Percentiles rank a stretch among this genome's conserved stretches.
phyloP scores from a whole-genome alignment of 2,797 vertebrate species.

The Sebastes iracundus region DNA sequence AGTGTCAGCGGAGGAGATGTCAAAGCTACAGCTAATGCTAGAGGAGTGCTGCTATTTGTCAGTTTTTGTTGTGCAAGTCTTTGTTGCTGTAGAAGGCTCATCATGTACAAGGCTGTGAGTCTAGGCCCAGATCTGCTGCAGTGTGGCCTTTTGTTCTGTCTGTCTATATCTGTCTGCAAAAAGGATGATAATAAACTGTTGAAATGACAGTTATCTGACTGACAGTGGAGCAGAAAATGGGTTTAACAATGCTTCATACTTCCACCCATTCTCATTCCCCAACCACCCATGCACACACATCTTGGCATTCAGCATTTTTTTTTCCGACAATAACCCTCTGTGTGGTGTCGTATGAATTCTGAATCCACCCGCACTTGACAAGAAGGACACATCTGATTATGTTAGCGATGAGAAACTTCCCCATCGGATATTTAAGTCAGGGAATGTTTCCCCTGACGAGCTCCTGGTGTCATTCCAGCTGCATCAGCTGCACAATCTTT shows the following conservation, averaged over 20 bases:
- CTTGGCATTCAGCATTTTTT: background rate
- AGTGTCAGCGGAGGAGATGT: constrained; percentile 1
- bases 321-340: constrained; percentile 23
- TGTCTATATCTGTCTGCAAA: background rate
- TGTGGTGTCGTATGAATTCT: background rate
- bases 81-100: background rate
- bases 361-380: background rate
- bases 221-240: background rate
- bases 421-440: background rate
- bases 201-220: background rate
- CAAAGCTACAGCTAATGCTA: background rate
- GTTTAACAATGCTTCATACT: background rate
- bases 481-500: constrained; percentile 13
- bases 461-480: constrained; percentile 32
- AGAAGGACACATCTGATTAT: background rate
- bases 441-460: background rate
- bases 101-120: background rate
- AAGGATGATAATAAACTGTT: background rate
- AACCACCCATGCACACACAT: constrained; percentile 13
- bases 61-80: background rate
- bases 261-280: constrained; percentile 30
- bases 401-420: constrained; percentile 16
- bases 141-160: constrained; percentile 1
- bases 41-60: background rate
- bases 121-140: background rate